Evolutionary conservation across 64 coral and sea anemone genomes (phyloP).

Genomic region (Dendrophyllia cribrosa): DNA sequence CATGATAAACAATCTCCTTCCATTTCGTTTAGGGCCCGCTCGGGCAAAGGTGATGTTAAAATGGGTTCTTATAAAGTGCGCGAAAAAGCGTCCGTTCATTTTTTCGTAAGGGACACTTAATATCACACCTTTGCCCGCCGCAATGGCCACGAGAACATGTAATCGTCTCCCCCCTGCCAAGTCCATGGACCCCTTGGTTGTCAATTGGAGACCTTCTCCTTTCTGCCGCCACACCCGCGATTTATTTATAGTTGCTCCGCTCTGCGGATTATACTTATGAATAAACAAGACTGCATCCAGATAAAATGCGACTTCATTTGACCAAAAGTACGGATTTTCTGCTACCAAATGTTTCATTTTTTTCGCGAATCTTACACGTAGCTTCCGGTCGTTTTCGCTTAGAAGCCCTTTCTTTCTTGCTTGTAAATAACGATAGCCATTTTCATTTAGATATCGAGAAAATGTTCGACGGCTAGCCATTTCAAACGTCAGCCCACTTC

Average conservation of each 20-base stretch:
- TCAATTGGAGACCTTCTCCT: slow-evolving; percentile 37
- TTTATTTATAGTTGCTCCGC: neutral
- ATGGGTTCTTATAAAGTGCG: slow-evolving; percentile 13
- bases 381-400: neutral
- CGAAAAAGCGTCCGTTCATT: slow-evolving; percentile 41
- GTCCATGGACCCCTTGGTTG: slow-evolving; percentile 35
- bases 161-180: slow-evolving; percentile 39
- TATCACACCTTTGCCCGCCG: slow-evolving; percentile 21
- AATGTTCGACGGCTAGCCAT: slow-evolving; percentile 29
- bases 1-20: slow-evolving; percentile 12
- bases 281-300: slow-evolving; percentile 44
- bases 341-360: slow-evolving; percentile 6
- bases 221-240: slow-evolving; percentile 29
- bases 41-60: slow-evolving; percentile 16
- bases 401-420: slow-evolving; percentile 40
- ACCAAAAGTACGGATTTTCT: slow-evolving; percentile 1
- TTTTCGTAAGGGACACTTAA: slow-evolving; percentile 28
- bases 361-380: slow-evolving; percentile 25
- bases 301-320: slow-evolving; percentile 27
- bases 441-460: slow-evolving; percentile 22
- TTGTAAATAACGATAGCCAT: slow-evolving; percentile 32
- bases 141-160: slow-evolving; percentile 32
- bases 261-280: slow-evolving; percentile 16
- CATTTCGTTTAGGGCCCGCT: neutral
- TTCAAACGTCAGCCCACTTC: slow-evolving; percentile 5